Conservation (phyloP, 2,113 vertebrate species). For the Oreochromis aureus region DNA sequence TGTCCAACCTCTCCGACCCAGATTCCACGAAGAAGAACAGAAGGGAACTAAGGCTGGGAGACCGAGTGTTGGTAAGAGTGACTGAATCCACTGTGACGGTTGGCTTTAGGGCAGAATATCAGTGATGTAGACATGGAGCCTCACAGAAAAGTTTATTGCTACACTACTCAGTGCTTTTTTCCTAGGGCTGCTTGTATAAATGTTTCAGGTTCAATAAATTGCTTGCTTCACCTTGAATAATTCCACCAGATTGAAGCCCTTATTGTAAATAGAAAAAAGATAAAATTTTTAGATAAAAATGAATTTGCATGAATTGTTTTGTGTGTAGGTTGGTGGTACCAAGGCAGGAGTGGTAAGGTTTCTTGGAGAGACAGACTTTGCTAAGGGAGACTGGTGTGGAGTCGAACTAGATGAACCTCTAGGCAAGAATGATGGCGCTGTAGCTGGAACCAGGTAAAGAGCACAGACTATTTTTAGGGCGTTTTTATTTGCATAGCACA, state of each 20-base stretch:
- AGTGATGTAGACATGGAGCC: neutral
- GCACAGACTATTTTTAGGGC: neutral
- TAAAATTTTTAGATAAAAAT: neutral
- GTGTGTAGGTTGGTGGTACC: slow-evolving; percentile 84
- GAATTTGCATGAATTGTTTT: neutral
- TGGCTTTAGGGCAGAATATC: neutral
- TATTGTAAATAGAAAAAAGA: neutral
- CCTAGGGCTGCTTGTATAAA: neutral
- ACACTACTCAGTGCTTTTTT: neutral
- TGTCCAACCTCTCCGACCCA: slow-evolving; percentile 92
- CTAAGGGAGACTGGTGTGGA: slow-evolving; percentile 97
- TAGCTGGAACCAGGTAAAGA: slow-evolving; percentile 89
- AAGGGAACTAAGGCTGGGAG: slow-evolving; percentile 89
- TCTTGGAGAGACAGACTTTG: slow-evolving; percentile 95
- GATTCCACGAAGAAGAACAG: slow-evolving; percentile 90
- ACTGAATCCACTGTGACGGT: neutral
- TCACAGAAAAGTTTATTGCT: neutral
- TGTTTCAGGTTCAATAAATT: neutral
- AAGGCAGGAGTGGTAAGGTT: slow-evolving; percentile 96
- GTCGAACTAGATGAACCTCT: slow-evolving; percentile 95
- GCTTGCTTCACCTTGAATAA: neutral
- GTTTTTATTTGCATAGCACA: neutral
- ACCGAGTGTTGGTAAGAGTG: slow-evolving; percentile 85
- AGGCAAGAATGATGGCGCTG: slow-evolving; percentile 95
- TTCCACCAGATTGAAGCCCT: neutral